Evolutionary conservation across 2,113 vertebrate genomes (phyloP), one percentile per base, ranked within the genome.

Genomic region (Tenrec ecaudatus): DNA sequence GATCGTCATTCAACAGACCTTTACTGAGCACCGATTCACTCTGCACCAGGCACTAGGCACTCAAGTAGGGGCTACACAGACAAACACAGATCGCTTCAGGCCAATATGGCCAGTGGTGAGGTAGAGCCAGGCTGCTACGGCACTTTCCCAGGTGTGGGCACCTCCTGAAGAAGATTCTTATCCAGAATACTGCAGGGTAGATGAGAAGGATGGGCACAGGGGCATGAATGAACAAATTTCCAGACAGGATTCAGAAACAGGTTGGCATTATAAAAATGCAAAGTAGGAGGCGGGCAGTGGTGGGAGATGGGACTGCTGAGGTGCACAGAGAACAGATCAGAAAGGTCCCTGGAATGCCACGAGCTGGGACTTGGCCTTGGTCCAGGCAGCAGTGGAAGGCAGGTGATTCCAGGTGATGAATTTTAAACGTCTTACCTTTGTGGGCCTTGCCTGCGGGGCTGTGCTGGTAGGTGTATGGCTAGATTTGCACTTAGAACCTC

Each of bases 1-100:
- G 69, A 73, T 57, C 3, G 90, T 88, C 60, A n/a, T 31, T 95
- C 78, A 85, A 68, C 68, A 89, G 82, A 81, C n/a, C 84, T 80
- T 89, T 75, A 27, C 82, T 20, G 33, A 90, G 36, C 31, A 53
- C 62, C 4, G 22, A n/a, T 73, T 94, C 71, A 94, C 19, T 64
- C 53, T 75, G 64, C 15, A 75, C 57, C 25, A 40, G 81, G 89
- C 27, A 64, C 27, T 64, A 64, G 81, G 62, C 14, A 64, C 43
- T 73, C 27, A 69, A 15, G 7, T 31, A 10, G 5, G 10, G 90
- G 81, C 90, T 12, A 68, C 4, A 53, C 68, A 89, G n/a, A 78
- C 27, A 53, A 2, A 82, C 76, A 85, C 3, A 23, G 69, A 78
- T 17, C 23, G 60, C 9, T n/a, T 71, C 84, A 79, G 57, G 1